Conservation (phyloP, 2,888 invertebrate species). For the Physocephala rufipes region DNA sequence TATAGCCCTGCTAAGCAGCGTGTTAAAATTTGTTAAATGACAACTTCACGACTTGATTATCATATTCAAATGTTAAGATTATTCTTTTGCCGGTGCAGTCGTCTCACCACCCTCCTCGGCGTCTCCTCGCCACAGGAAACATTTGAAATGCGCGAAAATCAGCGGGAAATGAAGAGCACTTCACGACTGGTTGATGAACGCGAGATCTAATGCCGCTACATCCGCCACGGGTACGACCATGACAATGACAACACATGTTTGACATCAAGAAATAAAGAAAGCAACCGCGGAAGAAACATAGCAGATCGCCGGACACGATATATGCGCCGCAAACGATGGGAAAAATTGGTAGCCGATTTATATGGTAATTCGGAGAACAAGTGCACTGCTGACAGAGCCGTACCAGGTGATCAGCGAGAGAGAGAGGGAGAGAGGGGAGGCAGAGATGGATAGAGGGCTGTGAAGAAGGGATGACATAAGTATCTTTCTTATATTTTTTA, state of each 20-base stretch:
- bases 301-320: slow-evolving; percentile 17
- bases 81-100: not conserved
- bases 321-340: slow-evolving; percentile 29
- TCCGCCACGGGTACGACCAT: not conserved
- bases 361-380: slow-evolving; percentile 21
- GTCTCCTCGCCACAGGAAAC: not conserved
- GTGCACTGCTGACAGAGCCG: slow-evolving; percentile 12
- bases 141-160: not conserved
- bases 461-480: no score
- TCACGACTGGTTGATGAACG: slow-evolving; percentile 21
- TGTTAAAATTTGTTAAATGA: slow-evolving; percentile 55
- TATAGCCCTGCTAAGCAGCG: slow-evolving; percentile 50
- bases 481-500: no score
- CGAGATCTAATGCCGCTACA: slow-evolving; percentile 3
- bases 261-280: not conserved
- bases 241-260: slow-evolving; percentile 29
- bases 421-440: not conserved
- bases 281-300: not conserved
- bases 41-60: slow-evolving; percentile 55
- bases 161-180: slow-evolving; percentile 21
- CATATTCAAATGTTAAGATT: slow-evolving; percentile 50
- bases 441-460: not conserved
- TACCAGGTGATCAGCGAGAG: no score
- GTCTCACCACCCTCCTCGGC: not conserved
- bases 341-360: slow-evolving; percentile 15